Conservation (phyloP, 2,113 vertebrate genomes). For the Apteryx owenii region DNA sequence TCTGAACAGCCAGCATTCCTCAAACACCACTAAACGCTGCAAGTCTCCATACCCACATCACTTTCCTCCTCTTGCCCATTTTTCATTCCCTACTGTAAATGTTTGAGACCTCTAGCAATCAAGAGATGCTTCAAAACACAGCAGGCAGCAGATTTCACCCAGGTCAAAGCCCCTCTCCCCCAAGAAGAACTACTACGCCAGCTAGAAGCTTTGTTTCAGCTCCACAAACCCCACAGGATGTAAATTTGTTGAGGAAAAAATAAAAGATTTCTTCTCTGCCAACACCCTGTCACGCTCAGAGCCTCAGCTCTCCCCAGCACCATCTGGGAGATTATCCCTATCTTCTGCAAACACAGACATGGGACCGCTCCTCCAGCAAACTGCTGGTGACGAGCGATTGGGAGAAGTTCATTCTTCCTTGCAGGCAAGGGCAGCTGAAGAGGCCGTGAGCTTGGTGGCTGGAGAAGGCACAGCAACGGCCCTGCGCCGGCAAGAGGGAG, state of each 20-base stretch:
- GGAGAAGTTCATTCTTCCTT: not conserved
- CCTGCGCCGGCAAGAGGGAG: not conserved
- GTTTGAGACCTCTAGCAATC: not conserved
- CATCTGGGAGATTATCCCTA: not conserved
- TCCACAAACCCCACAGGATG: accelerated
- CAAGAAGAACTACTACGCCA: not conserved
- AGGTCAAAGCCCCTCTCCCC: not conserved
- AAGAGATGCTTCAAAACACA: not conserved
- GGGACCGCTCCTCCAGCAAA: not conserved
- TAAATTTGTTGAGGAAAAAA: not conserved
- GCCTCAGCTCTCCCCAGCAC: not conserved
- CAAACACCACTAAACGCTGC: not conserved
- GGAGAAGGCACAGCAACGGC: accelerated
- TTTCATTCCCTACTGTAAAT: accelerated
- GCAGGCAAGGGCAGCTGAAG: no score
- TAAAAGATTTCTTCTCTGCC: not conserved
- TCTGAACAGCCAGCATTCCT: not conserved
- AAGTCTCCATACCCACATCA: not conserved
- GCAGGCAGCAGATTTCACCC: not conserved
- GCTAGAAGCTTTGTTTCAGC: not conserved
- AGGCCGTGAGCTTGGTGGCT: not conserved
- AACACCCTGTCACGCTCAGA: not conserved
- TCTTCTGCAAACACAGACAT: not conserved
- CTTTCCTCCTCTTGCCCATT: not conserved
- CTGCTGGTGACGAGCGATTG: accelerated